Base-by-base conservation (phyloP, 2,888 invertebrate species). In the Hoplodrina blanda region DNA sequence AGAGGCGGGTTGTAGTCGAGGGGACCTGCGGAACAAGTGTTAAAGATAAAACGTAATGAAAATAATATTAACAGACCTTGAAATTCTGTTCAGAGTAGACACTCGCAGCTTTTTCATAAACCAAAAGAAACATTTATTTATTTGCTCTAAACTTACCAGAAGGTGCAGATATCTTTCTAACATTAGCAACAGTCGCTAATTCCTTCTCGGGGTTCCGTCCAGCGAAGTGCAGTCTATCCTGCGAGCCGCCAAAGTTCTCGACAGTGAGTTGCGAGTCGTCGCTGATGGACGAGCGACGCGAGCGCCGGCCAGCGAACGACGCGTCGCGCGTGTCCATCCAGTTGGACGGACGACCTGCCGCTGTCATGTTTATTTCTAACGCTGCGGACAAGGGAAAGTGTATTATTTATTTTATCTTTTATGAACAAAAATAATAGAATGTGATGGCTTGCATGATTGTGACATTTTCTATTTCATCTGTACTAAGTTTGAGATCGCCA, bases 211-310 rank as follows among this genome's bases (percentile, higher is more conserved):
- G 98, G 93, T 98, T 98, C 72, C 97, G 96, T 0, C 98, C 98
- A 56, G 98, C 97, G 90, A 98, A 98, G 94, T 98, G 98, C 84
- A 98, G 92, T 85, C 98, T 97, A 92, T 99, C 98, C 96, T 98
- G 98, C 81, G 98, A 98, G 69, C 99, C 99, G 59, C 99, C 98
- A 92, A 99, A 98, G 95, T 99, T 99, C 95, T 99, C 99, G 67
- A 98, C 98, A 0, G 98, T 99, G 83, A 99, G 96, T 92, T 98
- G 98, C 46, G 98, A 98, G 90, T 99, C 98, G 90, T 98, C 98
- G 0, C 94, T 89, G 62, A 98, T 96, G 81, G 98, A 98, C 89
- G 98, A 98, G 77, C 98, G 96, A 20, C 98, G 96, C 57, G 98
- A 98, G 57, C 98, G 97, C 5, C 98, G 97, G 57, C 98, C 98